phyloP scores from a whole-genome alignment of 2,113 vertebrate species.

The Ciconia boyciana region DNA sequence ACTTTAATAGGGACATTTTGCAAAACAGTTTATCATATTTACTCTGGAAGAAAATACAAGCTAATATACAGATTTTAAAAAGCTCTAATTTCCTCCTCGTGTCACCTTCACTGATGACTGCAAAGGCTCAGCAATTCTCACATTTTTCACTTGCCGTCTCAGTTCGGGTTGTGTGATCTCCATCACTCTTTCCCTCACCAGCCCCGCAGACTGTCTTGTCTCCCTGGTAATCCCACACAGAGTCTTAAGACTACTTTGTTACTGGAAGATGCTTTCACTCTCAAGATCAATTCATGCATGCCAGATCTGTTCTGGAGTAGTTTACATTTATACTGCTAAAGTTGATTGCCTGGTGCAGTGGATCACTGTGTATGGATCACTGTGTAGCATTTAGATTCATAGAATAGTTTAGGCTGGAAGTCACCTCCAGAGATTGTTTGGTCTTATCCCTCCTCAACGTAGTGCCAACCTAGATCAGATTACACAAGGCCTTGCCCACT shows the following conservation, averaged over 20 bases:
- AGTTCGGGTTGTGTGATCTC: neutral
- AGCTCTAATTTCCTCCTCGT: neutral
- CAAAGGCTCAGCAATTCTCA: neutral
- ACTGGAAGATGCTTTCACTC: neutral
- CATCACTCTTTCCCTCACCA: neutral
- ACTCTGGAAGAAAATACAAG: neutral
- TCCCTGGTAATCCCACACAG: neutral
- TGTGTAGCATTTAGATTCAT: neutral
- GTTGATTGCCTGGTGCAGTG: neutral
- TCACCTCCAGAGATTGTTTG: neutral
- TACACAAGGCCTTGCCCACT: neutral
- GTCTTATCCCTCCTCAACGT: neutral
- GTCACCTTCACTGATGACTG: neutral
- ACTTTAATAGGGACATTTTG: neutral
- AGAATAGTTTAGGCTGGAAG: neutral
- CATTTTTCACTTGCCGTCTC: neutral
- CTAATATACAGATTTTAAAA: neutral
- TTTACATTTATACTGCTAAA: neutral
- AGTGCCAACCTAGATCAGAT: neutral
- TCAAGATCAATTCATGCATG: neutral
- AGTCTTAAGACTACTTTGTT: neutral
- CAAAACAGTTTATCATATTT: neutral
- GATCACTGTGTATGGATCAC: neutral
- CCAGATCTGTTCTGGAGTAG: neutral
- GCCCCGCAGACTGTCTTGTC: neutral